These are phyloP conservation scores for Deroplatys truncata DNA, from an alignment of 2,888 invertebrate species.

Conservation along the genomic window DNA sequence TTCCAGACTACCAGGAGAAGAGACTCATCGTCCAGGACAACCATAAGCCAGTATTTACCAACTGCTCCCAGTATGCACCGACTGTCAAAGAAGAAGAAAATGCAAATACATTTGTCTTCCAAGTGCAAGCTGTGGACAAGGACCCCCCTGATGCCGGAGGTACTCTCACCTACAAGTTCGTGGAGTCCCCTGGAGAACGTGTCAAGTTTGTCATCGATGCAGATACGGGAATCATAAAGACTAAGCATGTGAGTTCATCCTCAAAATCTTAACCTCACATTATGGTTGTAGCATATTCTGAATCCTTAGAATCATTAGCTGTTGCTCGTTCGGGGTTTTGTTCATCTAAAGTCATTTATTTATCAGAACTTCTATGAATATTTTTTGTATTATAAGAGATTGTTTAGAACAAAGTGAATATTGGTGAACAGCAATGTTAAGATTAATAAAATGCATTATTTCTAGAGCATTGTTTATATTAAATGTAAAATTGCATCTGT, in stretches of 20 bases:
- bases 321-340: too few relatives aligned
- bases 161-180: conserved; percentile 78
- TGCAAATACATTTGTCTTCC: conserved; percentile 68
- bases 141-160: conserved; percentile 71
- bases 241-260: conserved; percentile 55
- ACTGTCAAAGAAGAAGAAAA: conserved; percentile 74
- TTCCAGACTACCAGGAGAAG: not conserved
- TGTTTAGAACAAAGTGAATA: too few relatives aligned
- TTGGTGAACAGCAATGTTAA: too few relatives aligned
- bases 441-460: too few relatives aligned
- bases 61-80: conserved; percentile 79
- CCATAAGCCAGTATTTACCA: conserved; percentile 82
- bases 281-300: too few relatives aligned
- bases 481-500: too few relatives aligned
- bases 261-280: too few relatives aligned
- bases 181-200: conserved; percentile 68
- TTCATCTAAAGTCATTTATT: too few relatives aligned
- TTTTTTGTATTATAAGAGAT: too few relatives aligned
- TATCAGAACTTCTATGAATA: too few relatives aligned
- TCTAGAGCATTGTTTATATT: too few relatives aligned
- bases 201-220: conserved; percentile 76
- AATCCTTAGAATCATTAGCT: too few relatives aligned
- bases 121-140: conserved; percentile 66
- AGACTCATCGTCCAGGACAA: conserved; percentile 50
- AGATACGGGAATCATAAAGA: conserved; percentile 69